Conservation (phyloP, 2,797 vertebrate species). For the Babyrousa celebensis region DNA sequence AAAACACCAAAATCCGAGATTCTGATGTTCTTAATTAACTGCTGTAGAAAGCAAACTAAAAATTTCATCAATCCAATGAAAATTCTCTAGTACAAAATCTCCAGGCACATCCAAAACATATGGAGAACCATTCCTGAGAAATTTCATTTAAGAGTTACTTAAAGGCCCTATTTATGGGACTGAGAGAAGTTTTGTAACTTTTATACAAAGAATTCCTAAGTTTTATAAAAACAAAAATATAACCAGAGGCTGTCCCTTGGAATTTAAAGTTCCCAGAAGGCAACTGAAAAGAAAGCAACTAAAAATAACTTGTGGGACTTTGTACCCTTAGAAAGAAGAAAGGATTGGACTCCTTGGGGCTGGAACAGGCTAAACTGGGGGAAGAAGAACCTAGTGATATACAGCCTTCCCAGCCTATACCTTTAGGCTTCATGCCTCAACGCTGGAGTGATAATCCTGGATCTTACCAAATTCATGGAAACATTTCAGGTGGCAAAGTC, state of each 20-base stretch:
- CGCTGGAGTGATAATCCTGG: background rate
- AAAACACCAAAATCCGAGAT: background rate
- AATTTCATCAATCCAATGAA: conserved; percentile 18
- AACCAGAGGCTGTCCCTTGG: background rate
- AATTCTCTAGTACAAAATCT: conserved; percentile 5
- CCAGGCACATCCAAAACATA: conserved; percentile 3
- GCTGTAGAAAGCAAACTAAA: conserved; percentile 14
- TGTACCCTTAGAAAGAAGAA: background rate
- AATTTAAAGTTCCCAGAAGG: conserved; percentile 43
- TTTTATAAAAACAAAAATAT: conserved; percentile 49
- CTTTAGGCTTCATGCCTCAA: background rate
- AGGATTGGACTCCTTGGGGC: background rate
- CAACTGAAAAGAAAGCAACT: conserved; percentile 32
- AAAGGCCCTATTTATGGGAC: background rate
- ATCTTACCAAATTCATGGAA: background rate
- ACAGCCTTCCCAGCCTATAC: background rate
- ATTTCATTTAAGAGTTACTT: background rate
- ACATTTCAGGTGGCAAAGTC: background rate
- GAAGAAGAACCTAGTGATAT: background rate
- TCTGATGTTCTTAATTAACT: conserved; percentile 20
- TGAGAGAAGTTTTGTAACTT: conserved; percentile 35
- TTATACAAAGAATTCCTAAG: conserved; percentile 4
- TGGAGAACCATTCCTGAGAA: conserved; percentile 28
- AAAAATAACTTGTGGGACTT: background rate
- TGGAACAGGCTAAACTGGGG: background rate